Evolutionary conservation across 2,113 vertebrate species (phyloP), one percentile per base, ranked within the genome.

Genomic region (Paralichthys olivaceus): DNA sequence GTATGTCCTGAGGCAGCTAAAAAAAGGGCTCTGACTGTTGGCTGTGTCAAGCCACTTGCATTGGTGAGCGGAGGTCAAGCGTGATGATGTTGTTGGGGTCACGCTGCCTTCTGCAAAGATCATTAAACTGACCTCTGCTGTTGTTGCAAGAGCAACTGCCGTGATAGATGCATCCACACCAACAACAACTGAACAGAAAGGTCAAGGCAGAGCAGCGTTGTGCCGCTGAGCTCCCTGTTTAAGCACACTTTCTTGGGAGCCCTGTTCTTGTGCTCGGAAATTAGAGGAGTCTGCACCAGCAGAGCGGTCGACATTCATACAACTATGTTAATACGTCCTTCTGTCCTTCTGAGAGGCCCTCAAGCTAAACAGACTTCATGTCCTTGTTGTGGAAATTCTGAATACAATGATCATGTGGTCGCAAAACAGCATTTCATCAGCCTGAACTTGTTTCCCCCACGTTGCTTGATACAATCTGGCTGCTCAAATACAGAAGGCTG

Each of bases 121-220:
- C 28, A 13, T 47, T 49, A 73, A 77, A 64, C 8, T 56, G 51
- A 83, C 63, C 57, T 63, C 69, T 49, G 51, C 62, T 70, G 58
- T 49, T 63, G 49, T 63, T 15, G 55, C 12, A 90, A 66, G 51
- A 56, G 26, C 54, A 56, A 56, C 83, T 84, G 79, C 28, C 65
- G 49, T 83, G 84, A 88, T 61, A 55, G 57, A 79, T 84, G 65
- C 13, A 2, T 74, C 29, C 65, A 29, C 68, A 5, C 40, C 60
- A 34, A n/a, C 53, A 77, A 64, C 49, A 69, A 59, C 9, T 51
- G n/a, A 74, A 54, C 14, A 32, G 2, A 54, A 49, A 47, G 51
- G 54, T 82, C 34, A 70, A 77, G 69, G 43, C 20, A 64, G 60
- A 34, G 68, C 62, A 7, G 20, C 23, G 9, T 7, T 34, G 26